A percentile compares a stretch with the other conserved stretches of the same genome.
phyloP scores from a whole-genome alignment of 2,113 vertebrate genomes.

The Nettapus auritus region DNA sequence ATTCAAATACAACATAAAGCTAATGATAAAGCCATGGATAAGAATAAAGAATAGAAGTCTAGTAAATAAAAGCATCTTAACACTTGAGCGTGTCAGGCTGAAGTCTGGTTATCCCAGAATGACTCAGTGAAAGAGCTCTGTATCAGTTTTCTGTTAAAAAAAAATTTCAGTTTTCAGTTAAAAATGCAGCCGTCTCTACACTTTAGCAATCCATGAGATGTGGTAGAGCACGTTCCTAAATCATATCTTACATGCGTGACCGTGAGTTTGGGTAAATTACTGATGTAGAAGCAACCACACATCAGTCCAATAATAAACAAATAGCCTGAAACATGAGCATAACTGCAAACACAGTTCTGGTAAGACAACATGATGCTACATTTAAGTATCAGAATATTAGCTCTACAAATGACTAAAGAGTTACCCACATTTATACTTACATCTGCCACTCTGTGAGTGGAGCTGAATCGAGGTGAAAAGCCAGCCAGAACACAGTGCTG shows the following conservation, averaged over 20 bases:
- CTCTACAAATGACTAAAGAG: background rate
- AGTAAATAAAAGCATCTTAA: background rate
- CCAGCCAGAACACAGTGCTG: conserved; percentile 95
- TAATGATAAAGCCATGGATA: background rate
- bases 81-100: background rate
- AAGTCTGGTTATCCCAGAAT: background rate
- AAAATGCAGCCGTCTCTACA: background rate
- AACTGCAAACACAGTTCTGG: background rate
- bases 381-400: background rate
- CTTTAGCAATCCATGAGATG: background rate
- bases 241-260: background rate
- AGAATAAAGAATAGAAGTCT: background rate
- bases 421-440: conserved; percentile 76
- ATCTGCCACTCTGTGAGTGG: conserved; percentile 94
- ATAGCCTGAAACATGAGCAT: background rate
- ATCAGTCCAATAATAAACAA: background rate
- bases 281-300: background rate
- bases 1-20: background rate
- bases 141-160: background rate
- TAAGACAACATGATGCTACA: background rate
- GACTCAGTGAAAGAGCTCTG: background rate
- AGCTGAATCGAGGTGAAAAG: conserved; percentile 90
- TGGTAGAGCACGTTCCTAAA: background rate
- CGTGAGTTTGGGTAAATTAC: background rate
- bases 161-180: too few species aligned